Conservation (phyloP, 2,888 invertebrate species). For the Dynastes tityus region DNA sequence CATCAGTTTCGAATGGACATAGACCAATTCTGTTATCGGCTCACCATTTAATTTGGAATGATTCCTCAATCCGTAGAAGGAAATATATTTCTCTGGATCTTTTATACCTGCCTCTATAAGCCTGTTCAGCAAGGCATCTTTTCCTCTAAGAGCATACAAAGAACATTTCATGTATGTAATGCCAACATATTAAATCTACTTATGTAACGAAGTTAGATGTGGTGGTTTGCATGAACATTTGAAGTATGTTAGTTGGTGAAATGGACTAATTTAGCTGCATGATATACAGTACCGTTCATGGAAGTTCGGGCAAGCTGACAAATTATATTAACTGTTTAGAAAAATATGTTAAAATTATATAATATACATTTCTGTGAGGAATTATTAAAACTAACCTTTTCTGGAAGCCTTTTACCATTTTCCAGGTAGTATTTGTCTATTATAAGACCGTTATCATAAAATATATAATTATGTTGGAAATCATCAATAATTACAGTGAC, state of each 20-base stretch:
- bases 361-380: no score
- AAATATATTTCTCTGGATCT: slow-evolving; percentile 89
- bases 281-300: no score
- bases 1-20: slow-evolving; percentile 97
- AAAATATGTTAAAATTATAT: no score
- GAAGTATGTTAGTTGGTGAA: neutral
- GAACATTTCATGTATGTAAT: no score
- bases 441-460: no score
- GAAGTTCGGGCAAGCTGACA: no score
- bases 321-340: no score
- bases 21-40: slow-evolving; percentile 93
- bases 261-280: neutral
- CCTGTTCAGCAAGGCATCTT: slow-evolving; percentile 85
- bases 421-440: no score
- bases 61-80: slow-evolving; percentile 91
- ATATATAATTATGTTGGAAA: no score
- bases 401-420: no score
- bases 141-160: slow-evolving; percentile 76
- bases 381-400: no score
- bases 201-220: neutral
- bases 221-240: neutral
- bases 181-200: neutral
- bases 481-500: no score
- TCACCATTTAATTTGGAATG: slow-evolving; percentile 85
- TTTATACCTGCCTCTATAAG: slow-evolving; percentile 84